Evolutionary conservation across 2,888 invertebrate species (phyloP), one percentile per base, ranked within the genome.

Genomic region (Zygogramma bicolorata): DNA sequence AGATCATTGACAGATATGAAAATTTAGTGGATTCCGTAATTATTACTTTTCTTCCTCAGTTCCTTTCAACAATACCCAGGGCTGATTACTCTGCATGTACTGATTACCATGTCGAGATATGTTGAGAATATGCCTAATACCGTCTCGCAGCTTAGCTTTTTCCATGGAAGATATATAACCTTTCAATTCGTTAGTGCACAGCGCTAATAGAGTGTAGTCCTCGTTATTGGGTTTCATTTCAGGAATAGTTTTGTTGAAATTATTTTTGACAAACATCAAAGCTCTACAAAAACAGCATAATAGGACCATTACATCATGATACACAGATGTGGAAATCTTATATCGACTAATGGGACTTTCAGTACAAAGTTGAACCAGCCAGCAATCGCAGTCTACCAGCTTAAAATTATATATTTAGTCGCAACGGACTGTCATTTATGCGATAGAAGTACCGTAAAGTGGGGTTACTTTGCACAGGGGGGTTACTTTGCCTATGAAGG

Each of bases 41-140:
- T 60, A 89, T 87, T 84, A 95, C 95, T 93, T 93, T 79, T 97
- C 93, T 65, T 92, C 90, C 1, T 91, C 92, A 1, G 87, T 89
- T 29, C 96, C 95, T 86, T 99, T 99, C 6, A 97, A 90, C 79
- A 96, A 89, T 6, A 95, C 95, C 99, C 99, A 99, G 0, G 99
- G 99, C 85, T 97, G 94, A 77, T 94, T 93, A 1, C 90, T 88
- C 88, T 99, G 99, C 94, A 99, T 97, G 86, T 96, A 98, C 83
- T 97, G 97, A 89, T 99, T 99, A 4, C 99, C 99, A 77, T 95
- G 92, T 1, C 96, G 91, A 0, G 98, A 97, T 71, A 99, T 93
- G 1, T 91, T 90, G 79, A 99, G 88, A 78, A 99, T 92, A 85
- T 94, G 93, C 13, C 94, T 90, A 18, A 99, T 90, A 0, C 95